A percentile compares a stretch with the other conserved stretches of the same genome.
Evolutionary conservation across 2,888 invertebrate species (phyloP).

Genomic region (Lasioglossum malachurum): DNA sequence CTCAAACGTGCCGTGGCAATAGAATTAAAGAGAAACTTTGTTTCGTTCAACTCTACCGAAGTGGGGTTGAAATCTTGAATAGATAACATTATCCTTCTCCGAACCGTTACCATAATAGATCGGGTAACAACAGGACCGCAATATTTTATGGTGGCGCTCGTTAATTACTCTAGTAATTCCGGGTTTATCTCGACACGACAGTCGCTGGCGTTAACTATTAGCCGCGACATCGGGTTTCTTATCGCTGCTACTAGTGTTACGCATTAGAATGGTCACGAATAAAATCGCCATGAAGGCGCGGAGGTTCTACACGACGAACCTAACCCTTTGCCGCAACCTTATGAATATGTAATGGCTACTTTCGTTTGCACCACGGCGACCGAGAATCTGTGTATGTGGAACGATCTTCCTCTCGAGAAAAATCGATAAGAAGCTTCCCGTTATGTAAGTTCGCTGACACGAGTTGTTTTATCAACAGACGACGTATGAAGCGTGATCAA

Average conservation of each 20-base stretch:
- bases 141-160: not conserved
- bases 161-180: not conserved
- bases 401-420: conserved; percentile 64
- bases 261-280: conserved; percentile 33
- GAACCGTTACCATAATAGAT: not conserved
- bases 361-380: conserved; percentile 46
- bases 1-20: not conserved
- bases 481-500: not conserved
- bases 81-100: not conserved
- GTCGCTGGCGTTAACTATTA: not conserved
- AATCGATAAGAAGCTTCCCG: conserved; percentile 49
- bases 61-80: not conserved
- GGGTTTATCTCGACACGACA: not conserved
- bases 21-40: not conserved
- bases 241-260: conserved; percentile 10
- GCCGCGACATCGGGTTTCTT: not conserved
- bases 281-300: conserved; percentile 32
- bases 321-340: conserved; percentile 59
- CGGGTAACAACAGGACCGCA: not conserved
- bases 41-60: not conserved
- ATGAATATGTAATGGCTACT: conserved; percentile 67
- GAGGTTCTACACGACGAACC: conserved; percentile 36
- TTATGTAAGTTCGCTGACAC: conserved; percentile 48
- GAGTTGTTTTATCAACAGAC: conserved; percentile 29
- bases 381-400: conserved; percentile 58